Evolutionary conservation across 2,113 vertebrate species (phyloP).

Genomic region (Laticauda colubrina): DNA sequence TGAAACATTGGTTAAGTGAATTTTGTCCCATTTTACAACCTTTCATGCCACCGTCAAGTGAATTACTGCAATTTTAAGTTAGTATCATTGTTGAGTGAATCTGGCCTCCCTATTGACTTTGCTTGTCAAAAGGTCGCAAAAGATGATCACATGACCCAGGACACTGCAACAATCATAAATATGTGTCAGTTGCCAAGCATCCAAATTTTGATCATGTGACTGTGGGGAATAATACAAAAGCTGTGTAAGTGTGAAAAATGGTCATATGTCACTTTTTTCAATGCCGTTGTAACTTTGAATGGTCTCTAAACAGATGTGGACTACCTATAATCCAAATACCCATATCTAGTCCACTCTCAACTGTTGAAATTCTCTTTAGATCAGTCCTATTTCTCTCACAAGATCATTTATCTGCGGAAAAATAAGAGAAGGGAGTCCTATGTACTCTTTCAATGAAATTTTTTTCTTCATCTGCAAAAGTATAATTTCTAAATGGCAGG

Average conservation of each 20-base stretch:
- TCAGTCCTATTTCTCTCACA: not conserved
- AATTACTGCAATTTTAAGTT: not conserved
- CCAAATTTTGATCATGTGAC: not conserved
- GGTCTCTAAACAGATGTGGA: not conserved
- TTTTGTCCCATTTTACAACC: not conserved
- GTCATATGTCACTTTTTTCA: not conserved
- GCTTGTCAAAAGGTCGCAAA: not conserved
- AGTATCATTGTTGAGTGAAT: not conserved
- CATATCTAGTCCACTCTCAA: not conserved
- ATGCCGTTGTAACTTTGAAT: not conserved
- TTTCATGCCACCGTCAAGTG: not conserved
- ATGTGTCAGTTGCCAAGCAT: not conserved
- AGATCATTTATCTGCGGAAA: not conserved
- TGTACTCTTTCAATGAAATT: not conserved
- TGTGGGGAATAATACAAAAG: not conserved
- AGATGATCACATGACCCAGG: not conserved
- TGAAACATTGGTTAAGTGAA: not conserved
- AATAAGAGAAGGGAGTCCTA: not conserved
- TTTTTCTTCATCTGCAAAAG: not conserved
- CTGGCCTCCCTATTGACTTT: not conserved
- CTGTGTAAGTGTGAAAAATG: not conserved
- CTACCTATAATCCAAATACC: not conserved
- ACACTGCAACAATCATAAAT: not conserved
- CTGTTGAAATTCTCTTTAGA: not conserved
- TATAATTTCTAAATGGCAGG: not conserved